These are phyloP conservation scores for Talpa occidentalis DNA, from an alignment of 2,113 vertebrate genomes.

Conservation along the genomic window DNA sequence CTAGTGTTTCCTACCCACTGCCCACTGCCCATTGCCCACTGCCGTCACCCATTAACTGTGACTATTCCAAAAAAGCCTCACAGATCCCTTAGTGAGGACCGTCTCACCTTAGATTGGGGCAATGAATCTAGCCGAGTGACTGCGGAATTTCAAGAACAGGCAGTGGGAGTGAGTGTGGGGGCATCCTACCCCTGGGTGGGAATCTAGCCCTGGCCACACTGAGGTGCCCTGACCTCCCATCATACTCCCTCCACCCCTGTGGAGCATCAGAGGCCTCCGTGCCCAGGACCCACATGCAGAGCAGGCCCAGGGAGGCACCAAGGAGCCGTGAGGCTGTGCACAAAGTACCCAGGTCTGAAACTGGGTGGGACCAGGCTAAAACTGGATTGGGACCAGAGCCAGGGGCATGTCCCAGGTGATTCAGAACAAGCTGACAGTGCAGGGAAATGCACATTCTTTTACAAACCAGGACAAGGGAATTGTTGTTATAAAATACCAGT, in stretches of 20 bases:
- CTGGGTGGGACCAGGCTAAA: background rate
- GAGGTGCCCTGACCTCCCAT: background rate
- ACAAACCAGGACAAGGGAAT: background rate
- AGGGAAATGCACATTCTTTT: background rate
- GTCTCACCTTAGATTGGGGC: background rate
- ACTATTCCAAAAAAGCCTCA: background rate
- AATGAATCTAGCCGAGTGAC: background rate
- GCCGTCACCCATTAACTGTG: background rate
- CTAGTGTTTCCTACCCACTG: no score
- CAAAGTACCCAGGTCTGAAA: background rate
- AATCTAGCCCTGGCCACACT: background rate
- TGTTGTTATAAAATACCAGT: background rate
- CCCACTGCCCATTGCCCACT: no score
- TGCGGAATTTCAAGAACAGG: background rate
- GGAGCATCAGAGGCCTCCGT: background rate
- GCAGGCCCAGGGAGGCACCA: background rate
- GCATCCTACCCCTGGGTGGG: fast-evolving
- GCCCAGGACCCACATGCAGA: background rate
- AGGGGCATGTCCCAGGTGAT: background rate
- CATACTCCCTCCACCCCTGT: background rate
- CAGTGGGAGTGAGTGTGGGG: no score
- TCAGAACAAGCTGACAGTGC: background rate
- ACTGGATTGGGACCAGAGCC: background rate
- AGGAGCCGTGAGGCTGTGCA: background rate
- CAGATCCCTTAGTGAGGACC: background rate